Percentiles rank a stretch among this genome's conserved stretches.
phyloP scores from a whole-genome alignment of 1,140 invertebrate species.

The Armadillidium nasatum region DNA sequence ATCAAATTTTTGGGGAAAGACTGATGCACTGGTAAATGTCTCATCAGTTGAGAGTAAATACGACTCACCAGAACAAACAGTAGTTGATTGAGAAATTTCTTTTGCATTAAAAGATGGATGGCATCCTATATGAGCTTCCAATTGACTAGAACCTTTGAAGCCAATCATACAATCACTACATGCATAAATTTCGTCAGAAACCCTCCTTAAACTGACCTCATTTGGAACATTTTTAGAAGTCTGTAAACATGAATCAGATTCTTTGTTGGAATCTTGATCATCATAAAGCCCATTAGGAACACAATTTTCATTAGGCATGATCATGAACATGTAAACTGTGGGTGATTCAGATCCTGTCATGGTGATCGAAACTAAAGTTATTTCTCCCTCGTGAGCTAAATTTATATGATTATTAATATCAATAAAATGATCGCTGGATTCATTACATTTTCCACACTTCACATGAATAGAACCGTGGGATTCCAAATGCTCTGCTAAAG shows the following conservation, averaged over 20 bases:
- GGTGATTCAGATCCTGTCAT: slow-evolving; percentile 20
- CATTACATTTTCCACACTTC: slow-evolving; percentile 32
- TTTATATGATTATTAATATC: slow-evolving; percentile 27
- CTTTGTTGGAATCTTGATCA: neutral
- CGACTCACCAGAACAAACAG: neutral
- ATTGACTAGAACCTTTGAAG: slow-evolving; percentile 29
- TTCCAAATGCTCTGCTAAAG: slow-evolving; percentile 31
- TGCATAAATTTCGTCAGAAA: slow-evolving; percentile 30
- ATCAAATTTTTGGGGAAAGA: slow-evolving; percentile 2
- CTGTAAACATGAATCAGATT: neutral
- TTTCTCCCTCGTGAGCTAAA: slow-evolving; percentile 22
- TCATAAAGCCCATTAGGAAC: neutral
- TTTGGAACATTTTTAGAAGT: neutral
- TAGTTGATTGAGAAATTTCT: neutral
- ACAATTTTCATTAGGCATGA: neutral
- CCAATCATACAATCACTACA: slow-evolving; percentile 37
- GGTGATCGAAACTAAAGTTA: slow-evolving; percentile 26
- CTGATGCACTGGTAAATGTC: neutral
- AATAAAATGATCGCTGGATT: slow-evolving; percentile 16
- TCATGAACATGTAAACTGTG: slow-evolving; percentile 2
- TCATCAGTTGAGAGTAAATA: neutral
- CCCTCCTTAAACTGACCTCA: neutral
- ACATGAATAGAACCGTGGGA: slow-evolving; percentile 30
- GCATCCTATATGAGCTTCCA: slow-evolving; percentile 34
- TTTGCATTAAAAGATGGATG: slow-evolving; percentile 22